These are phyloP conservation scores for Ptychadena robeensis DNA, from an alignment of 2,797 vertebrate genomes.

Conservation along the genomic window DNA sequence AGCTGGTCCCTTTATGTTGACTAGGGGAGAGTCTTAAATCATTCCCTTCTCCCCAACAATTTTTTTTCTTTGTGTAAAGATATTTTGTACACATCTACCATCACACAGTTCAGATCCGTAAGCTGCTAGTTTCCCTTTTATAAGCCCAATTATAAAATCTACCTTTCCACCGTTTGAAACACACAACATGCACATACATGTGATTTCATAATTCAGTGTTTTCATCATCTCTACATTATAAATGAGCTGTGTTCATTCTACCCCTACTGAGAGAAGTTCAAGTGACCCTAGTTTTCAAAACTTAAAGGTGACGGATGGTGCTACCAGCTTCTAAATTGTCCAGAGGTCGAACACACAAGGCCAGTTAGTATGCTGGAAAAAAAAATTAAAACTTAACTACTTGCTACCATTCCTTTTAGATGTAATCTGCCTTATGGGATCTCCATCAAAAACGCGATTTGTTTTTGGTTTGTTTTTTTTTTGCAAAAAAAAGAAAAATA, in stretches of 20 bases:
- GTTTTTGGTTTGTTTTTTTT: slow-evolving; percentile 47
- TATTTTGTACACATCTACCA: slow-evolving; percentile 59
- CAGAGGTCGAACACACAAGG: slow-evolving; percentile 70
- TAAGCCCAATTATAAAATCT: slow-evolving; percentile 2
- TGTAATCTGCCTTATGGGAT: slow-evolving; percentile 92
- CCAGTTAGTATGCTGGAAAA: slow-evolving; percentile 84
- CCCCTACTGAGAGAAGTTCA: slow-evolving; percentile 11
- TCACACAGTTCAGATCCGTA: slow-evolving; percentile 6
- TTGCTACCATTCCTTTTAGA: slow-evolving; percentile 91
- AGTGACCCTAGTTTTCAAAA: slow-evolving; percentile 64
- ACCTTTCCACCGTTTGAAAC: background rate
- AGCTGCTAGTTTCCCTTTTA: slow-evolving; percentile 33
- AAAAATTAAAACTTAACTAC: slow-evolving; percentile 69
- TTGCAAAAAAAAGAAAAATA: slow-evolving; percentile 85
- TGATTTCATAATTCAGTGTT: slow-evolving; percentile 25
- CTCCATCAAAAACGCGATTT: slow-evolving; percentile 81
- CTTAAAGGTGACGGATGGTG: slow-evolving; percentile 73
- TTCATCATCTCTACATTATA: slow-evolving; percentile 9
- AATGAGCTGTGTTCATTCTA: slow-evolving; percentile 2
- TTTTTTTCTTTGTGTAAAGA: slow-evolving; percentile 7
- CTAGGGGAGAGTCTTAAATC: slow-evolving; percentile 48
- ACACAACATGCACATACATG: slow-evolving; percentile 1
- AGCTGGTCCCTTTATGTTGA: slow-evolving; percentile 62
- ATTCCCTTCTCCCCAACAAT: background rate
- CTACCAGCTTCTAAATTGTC: slow-evolving; percentile 79